Conservation (phyloP, 92 coral and sea anemone species). For the Porites divaricata region DNA sequence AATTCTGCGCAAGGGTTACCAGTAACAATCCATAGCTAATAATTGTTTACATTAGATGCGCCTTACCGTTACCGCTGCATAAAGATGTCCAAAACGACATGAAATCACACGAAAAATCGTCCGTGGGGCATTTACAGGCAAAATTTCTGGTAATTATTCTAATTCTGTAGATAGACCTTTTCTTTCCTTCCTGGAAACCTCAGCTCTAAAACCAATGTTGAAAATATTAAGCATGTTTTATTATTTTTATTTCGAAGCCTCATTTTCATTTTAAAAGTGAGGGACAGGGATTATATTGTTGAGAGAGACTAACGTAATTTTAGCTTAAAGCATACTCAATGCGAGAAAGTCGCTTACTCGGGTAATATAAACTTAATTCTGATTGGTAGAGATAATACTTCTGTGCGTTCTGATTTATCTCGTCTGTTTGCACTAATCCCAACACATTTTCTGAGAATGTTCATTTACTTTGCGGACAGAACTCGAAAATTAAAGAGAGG, state of each 20-base stretch:
- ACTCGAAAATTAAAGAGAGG: not conserved
- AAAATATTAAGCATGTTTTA: not conserved
- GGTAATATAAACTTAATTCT: not conserved
- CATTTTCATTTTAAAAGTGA: too few species aligned
- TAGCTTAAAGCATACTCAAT: not conserved
- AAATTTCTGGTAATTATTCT: slow-evolving; percentile 19
- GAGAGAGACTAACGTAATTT: too few species aligned
- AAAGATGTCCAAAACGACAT: too few species aligned
- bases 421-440: not conserved
- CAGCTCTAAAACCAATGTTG: not conserved
- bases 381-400: not conserved
- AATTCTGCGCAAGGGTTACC: too few species aligned
- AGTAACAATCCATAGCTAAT: too few species aligned
- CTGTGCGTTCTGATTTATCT: not conserved
- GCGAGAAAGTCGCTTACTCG: not conserved
- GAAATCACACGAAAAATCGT: too few species aligned
- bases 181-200: slow-evolving; percentile 16
- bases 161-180: slow-evolving; percentile 39
- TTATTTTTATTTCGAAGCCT: not conserved
- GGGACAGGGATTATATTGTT: not conserved
- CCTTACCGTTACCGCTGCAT: too few species aligned
- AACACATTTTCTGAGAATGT: not conserved
- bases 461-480: not conserved
- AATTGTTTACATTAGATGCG: too few species aligned
- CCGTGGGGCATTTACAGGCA: not conserved